Evolutionary conservation across 2,888 invertebrate species (phyloP), one percentile per base, ranked within the genome.

Genomic region (Cheilosia vulpina): DNA sequence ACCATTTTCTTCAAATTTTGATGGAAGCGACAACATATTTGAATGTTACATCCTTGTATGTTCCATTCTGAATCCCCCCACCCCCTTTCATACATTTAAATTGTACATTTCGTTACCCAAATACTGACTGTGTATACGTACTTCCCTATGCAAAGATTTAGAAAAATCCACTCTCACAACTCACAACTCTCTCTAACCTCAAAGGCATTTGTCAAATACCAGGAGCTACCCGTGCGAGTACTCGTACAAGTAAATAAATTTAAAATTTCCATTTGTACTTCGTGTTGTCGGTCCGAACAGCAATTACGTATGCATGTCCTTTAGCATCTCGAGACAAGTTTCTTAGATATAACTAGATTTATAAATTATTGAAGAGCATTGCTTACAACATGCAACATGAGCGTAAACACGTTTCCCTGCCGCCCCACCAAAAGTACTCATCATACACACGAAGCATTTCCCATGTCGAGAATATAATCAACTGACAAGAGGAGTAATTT

Each of bases 381-480:
- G 71, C 71, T 76, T 71, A 76, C 76, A 80, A 76, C 71, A 69
- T 80, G 84, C 80, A 80, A 66, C 80, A 65, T 21, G 85, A 58
- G 60, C 69, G 66, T 71, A 75, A 66, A 80, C 75, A 85, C 60
- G 76, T 79, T 50, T 71, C 43, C 66, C 17, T 68, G 60, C 55
- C 62, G 47, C 58, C 71, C 60, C 43, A 73, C 4, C 52, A 43
- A 52, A 13, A 24, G 52, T 19, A 47, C 43, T 63, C 73, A 9
- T 47, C 31, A 31, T 9, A 31, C 31, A 71, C 50, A 55, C 31
- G 13, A 47, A 62, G 55, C 43, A 78, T 85, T 75, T 81, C 85
- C 85, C 81, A 63, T 71, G 85, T 81, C 66, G 85, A 71, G 62
- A 60, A 65, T 84, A 79, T 84, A 79, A 84, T 79, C 84, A 71